Percentiles rank a stretch among this genome's conserved stretches.
These are phyloP conservation scores for Arremon aurantiirostris DNA, from an alignment of 2,797 vertebrate genomes.

Conservation along the genomic window DNA sequence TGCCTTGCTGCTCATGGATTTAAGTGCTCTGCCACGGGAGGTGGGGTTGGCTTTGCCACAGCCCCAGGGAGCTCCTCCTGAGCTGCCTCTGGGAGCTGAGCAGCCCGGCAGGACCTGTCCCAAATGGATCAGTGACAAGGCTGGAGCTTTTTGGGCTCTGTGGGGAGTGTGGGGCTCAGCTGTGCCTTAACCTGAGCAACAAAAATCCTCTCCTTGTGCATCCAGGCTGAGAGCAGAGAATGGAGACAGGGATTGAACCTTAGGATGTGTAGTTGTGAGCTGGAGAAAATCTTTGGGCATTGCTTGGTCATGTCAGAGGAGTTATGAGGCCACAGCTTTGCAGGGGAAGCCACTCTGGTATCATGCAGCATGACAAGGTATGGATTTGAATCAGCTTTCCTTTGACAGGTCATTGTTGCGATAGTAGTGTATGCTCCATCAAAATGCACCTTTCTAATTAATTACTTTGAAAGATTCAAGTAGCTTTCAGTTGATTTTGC, in stretches of 20 bases:
- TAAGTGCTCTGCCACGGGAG: background rate
- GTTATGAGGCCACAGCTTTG: background rate
- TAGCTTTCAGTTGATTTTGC: background rate
- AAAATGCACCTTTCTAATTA: background rate
- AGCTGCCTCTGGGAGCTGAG: background rate
- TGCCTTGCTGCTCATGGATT: background rate
- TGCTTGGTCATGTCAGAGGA: background rate
- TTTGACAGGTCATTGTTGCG: background rate
- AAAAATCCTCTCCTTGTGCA: background rate
- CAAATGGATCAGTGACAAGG: background rate
- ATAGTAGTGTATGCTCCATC: background rate
- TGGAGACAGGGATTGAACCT: background rate
- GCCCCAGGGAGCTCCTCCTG: background rate
- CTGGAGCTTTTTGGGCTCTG: background rate
- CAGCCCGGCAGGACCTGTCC: background rate
- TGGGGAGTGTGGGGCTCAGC: background rate
- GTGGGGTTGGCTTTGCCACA: background rate
- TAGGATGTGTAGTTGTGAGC: background rate
- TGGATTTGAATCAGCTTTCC: background rate
- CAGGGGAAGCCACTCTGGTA: rapidly evolving
- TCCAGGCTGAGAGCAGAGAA: background rate
- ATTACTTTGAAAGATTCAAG: background rate
- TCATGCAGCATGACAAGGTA: background rate
- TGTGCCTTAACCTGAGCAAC: background rate
- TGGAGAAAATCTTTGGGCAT: background rate